Evolutionary conservation across 1,140 invertebrate genomes (phyloP).

Genomic region (Chironomus striatipennis): DNA sequence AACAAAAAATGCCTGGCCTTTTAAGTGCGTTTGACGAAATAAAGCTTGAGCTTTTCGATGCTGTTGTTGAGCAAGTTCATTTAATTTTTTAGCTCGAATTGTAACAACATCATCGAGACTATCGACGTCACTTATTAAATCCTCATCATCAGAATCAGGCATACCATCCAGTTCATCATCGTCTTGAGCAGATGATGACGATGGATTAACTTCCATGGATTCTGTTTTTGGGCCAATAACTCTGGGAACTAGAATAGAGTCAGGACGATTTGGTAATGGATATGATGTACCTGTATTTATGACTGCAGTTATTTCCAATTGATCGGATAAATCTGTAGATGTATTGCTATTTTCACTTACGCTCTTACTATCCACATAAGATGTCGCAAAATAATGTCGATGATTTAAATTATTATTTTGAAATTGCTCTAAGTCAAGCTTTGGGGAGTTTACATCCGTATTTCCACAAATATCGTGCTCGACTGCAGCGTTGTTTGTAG

Average conservation of each 20-base stretch:
- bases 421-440: not conserved
- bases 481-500: not conserved
- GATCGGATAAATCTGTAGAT: not conserved
- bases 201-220: slow-evolving; percentile 25
- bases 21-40: slow-evolving; percentile 16
- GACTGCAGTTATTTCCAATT: not conserved
- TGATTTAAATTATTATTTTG: not conserved
- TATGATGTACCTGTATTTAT: slow-evolving; percentile 23
- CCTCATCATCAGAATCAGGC: slow-evolving; percentile 11
- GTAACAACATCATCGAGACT: slow-evolving; percentile 25
- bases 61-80: not conserved
- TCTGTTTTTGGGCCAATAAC: slow-evolving; percentile 17
- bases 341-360: not conserved
- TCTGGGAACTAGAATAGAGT: slow-evolving; percentile 4
- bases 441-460: not conserved
- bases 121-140: slow-evolving; percentile 24
- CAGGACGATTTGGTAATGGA: not conserved
- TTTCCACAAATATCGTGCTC: slow-evolving; percentile 8
- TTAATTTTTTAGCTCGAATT: not conserved
- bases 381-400: not conserved
- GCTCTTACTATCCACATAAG: not conserved
- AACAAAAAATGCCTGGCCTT: slow-evolving; percentile 26
- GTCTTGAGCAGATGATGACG: slow-evolving; percentile 17
- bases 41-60: not conserved
- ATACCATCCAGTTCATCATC: slow-evolving; percentile 24